Evolutionary conservation across 1,140 invertebrate genomes (phyloP).

Genomic region (Cepaea nemoralis): DNA sequence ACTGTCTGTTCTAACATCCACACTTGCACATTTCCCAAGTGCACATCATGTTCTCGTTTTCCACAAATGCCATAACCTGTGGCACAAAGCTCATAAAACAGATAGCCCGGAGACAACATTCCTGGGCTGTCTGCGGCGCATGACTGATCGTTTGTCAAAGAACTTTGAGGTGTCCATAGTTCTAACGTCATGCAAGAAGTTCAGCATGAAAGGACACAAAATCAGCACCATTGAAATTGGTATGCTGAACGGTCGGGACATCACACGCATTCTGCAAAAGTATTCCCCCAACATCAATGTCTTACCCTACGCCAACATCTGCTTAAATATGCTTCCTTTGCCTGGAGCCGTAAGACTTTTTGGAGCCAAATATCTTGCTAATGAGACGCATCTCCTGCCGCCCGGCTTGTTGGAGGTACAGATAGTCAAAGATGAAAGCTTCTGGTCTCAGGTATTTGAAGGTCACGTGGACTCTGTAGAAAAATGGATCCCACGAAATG

Average conservation of each 20-base stretch:
- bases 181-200: not conserved
- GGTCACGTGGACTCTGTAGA: not conserved
- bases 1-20: not conserved
- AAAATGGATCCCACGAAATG: not conserved
- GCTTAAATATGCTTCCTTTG: not conserved
- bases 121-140: not conserved
- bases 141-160: not conserved
- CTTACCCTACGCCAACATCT: not conserved
- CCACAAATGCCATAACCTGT: slow-evolving; percentile 14
- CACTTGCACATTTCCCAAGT: not conserved
- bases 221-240: slow-evolving; percentile 7
- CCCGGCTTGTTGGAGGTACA: not conserved
- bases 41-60: slow-evolving; percentile 19
- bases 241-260: not conserved
- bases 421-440: not conserved
- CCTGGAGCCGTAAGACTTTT: slow-evolving; percentile 19
- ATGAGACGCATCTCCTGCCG: not conserved
- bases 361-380: slow-evolving; percentile 6
- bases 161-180: not conserved
- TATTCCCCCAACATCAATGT: slow-evolving; percentile 13
- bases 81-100: not conserved
- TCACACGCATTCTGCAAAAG: not conserved
- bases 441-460: not conserved
- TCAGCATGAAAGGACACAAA: not conserved
- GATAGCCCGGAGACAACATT: not conserved